A percentile compares a stretch with the other conserved stretches of the same genome.
Evolutionary conservation across 2,113 vertebrate species (phyloP).

Genomic region (Narcine bancroftii): DNA sequence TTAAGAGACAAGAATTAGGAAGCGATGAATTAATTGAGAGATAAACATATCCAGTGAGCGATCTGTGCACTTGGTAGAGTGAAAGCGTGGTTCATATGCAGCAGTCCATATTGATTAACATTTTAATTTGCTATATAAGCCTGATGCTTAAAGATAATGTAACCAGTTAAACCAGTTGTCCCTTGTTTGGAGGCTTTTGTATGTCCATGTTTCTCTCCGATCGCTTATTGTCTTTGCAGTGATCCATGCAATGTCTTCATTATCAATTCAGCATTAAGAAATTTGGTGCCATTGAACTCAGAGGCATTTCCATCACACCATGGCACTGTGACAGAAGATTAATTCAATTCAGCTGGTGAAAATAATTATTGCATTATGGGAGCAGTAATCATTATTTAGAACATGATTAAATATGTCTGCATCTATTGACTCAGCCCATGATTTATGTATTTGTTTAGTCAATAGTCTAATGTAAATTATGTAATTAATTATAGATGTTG

Average conservation of each 20-base stretch:
- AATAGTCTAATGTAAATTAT: constrained; percentile 97
- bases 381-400: constrained; percentile 95
- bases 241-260: constrained; percentile 37
- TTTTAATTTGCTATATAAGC: constrained; percentile 32
- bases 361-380: constrained; percentile 94
- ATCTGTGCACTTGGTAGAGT: not conserved
- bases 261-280: constrained; percentile 44
- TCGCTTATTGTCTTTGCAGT: constrained; percentile 32
- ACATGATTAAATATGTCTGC: constrained; percentile 97
- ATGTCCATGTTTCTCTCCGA: constrained; percentile 17
- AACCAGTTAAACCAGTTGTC: constrained; percentile 26
- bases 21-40: not conserved
- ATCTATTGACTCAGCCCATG: constrained; percentile 91
- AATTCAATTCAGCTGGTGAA: constrained; percentile 88
- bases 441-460: constrained; percentile 99
- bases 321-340: constrained; percentile 79
- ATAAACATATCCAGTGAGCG: not conserved
- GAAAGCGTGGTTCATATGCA: not conserved
- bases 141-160: constrained; percentile 32
- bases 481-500: constrained; percentile 98
- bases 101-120: constrained; percentile 7
- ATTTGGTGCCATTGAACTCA: constrained; percentile 40
- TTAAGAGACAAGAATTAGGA: constrained; percentile 2
- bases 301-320: constrained; percentile 34
- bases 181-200: constrained; percentile 18